A percentile compares a stretch with the other conserved stretches of the same genome.
These are phyloP conservation scores for Cichladusa arquata DNA, from an alignment of 2,113 vertebrate genomes.

Conservation along the genomic window DNA sequence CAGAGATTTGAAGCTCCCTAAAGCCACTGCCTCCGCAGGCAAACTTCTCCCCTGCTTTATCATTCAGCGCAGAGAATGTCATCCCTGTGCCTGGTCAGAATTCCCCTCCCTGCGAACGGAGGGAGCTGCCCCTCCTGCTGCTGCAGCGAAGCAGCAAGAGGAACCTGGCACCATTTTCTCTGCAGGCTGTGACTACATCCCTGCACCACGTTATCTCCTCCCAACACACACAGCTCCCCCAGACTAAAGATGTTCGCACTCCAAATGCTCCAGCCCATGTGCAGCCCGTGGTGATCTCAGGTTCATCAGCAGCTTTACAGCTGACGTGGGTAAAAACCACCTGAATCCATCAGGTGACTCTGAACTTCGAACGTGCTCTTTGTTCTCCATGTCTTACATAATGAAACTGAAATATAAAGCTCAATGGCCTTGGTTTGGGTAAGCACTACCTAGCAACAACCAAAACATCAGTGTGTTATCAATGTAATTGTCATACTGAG, in stretches of 20 bases:
- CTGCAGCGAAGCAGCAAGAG: not conserved
- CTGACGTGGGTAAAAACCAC: not conserved
- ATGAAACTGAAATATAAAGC: not conserved
- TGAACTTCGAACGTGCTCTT: not conserved
- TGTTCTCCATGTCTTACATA: fast-evolving
- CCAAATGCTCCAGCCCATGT: not conserved
- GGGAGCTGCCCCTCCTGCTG: not conserved
- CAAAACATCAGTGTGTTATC: not conserved
- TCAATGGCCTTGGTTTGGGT: not conserved
- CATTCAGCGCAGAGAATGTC: not conserved
- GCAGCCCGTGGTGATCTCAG: not conserved
- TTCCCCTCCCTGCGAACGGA: not conserved
- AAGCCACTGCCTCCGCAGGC: not conserved
- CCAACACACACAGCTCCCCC: not conserved
- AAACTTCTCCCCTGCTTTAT: not conserved
- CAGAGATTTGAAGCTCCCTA: not conserved
- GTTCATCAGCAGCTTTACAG: not conserved
- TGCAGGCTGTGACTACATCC: not conserved
- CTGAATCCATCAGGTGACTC: not conserved
- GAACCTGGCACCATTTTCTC: not conserved
- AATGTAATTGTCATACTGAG: not conserved
- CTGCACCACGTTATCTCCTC: not conserved
- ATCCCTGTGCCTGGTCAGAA: not conserved
- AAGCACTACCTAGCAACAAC: not conserved
- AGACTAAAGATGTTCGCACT: not conserved